A percentile compares a stretch with the other conserved stretches of the same genome.
Conservation (phyloP, 2,888 invertebrate species). For the Ophion obscuratus region DNA sequence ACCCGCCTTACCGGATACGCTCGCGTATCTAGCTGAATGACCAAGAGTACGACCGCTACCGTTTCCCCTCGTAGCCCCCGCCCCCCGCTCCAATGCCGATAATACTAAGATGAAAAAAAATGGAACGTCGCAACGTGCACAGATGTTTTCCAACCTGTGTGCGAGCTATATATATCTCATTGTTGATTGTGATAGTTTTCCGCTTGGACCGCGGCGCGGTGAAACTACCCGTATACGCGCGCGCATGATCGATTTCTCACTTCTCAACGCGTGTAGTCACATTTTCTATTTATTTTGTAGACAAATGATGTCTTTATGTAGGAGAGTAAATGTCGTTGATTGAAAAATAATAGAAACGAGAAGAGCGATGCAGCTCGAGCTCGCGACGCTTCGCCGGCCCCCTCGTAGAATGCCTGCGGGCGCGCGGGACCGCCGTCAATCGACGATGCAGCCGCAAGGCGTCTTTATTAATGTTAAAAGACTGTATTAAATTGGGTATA, state of each 20-base stretch:
- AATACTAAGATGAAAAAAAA: conserved; percentile 1
- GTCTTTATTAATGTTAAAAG: conserved; percentile 77
- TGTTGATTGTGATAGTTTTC: neutral
- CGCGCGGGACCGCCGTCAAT: neutral
- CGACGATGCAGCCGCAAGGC: neutral
- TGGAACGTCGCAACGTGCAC: conserved; percentile 74
- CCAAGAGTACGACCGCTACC: neutral
- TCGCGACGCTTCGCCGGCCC: neutral
- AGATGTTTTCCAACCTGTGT: conserved; percentile 77
- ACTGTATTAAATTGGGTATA: conserved; percentile 83
- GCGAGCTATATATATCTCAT: neutral
- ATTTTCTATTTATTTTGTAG: too few species aligned
- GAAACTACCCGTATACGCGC: neutral
- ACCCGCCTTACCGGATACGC: neutral
- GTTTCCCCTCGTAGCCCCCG: neutral
- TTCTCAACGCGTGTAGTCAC: too few species aligned
- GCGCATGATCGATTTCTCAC: neutral
- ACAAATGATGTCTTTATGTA: too few species aligned
- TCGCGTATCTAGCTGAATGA: neutral
- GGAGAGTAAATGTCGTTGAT: neutral
- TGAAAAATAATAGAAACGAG: neutral
- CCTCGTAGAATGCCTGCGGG: neutral
- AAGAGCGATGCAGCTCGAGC: neutral
- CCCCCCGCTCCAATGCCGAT: too few species aligned
- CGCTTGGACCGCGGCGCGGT: neutral